phyloP scores from a whole-genome alignment of 2,888 invertebrate genomes.

The Agrochola litura region DNA sequence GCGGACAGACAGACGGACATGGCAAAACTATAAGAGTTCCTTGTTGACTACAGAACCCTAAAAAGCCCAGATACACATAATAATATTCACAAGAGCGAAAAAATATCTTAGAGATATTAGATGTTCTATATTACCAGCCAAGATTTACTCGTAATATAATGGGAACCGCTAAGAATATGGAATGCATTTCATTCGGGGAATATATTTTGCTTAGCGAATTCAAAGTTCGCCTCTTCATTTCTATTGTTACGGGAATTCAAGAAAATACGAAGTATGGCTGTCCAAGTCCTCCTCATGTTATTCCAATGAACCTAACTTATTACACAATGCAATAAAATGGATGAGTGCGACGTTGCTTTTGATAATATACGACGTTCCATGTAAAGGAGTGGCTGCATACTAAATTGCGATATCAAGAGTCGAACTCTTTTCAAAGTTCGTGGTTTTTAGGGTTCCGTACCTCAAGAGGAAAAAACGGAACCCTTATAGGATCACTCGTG shows the following conservation, averaged over 20 bases:
- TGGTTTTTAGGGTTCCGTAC: no score
- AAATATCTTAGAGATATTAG: conserved; percentile 46
- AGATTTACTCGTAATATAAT: conserved; percentile 58
- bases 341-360: conserved; percentile 49
- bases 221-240: conserved; percentile 52
- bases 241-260: conserved; percentile 63
- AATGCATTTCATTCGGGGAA: conserved; percentile 62
- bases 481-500: no score
- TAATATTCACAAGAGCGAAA: conserved; percentile 23
- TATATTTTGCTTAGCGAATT: conserved; percentile 64
- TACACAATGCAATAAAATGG: conserved; percentile 62
- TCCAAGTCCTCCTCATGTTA: conserved; percentile 66
- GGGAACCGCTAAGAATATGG: conserved; percentile 56
- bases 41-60: no score
- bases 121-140: conserved; percentile 35
- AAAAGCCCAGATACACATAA: no score
- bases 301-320: conserved; percentile 68
- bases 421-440: conserved; percentile 21
- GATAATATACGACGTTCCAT: conserved; percentile 46
- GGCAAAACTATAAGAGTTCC: no score
- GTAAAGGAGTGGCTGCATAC: conserved; percentile 35
- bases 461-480: no score
- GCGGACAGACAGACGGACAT: no score
- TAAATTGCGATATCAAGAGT: conserved; percentile 13
- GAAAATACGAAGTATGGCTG: conserved; percentile 54